Evolutionary conservation across 1,140 invertebrate genomes (phyloP), one percentile per base, ranked within the genome.

Genomic region (Globodera rostochiensis): DNA sequence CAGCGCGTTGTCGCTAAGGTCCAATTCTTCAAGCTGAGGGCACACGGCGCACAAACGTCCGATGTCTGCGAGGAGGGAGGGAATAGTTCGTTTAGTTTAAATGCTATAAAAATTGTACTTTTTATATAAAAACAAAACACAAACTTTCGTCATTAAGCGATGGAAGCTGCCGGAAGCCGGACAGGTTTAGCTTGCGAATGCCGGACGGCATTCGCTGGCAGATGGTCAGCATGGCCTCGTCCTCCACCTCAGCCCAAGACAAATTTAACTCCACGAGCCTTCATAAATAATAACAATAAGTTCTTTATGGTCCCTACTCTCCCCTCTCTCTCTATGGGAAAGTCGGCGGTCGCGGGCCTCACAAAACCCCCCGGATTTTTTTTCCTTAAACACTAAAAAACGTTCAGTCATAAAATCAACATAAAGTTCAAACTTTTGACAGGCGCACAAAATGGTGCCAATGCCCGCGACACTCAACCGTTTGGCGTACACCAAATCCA

Each of bases 401-500:
- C 36, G 36, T 36, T 36, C 36, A 1, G 36, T 36, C 36, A 36
- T 36, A 36, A 36, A 36, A 36, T 36, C 36, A 36, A 36, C 36
- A 47, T 66, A 3, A 66, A 77, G 47, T 67, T 47, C 64, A 2
- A 25, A 77, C 77, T 64, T 78, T 78, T 46, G 66, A 47, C 77
- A 78, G 36, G 49, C 70, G 21, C n/a, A 49, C n/a, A 78, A 47
- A 78, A 78, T 78, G 25, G 6, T 11, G 3, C 50, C 47, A 78
- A 78, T 70, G 8, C 77, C 77, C 71, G 7, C 49, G 25, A 21
- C 7, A 78, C 21, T 78, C 19, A 78, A 9, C 25, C 64, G 13
- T 53, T 78, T 78, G 15, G 70, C 77, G 9, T 78, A 78, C 11
- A 78, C 77, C 49, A 78, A 70, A 69, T 78, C 77, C 25, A 78